Evolutionary conservation across 2,888 invertebrate genomes (phyloP).

Genomic region (Drosophila heteroneura): DNA sequence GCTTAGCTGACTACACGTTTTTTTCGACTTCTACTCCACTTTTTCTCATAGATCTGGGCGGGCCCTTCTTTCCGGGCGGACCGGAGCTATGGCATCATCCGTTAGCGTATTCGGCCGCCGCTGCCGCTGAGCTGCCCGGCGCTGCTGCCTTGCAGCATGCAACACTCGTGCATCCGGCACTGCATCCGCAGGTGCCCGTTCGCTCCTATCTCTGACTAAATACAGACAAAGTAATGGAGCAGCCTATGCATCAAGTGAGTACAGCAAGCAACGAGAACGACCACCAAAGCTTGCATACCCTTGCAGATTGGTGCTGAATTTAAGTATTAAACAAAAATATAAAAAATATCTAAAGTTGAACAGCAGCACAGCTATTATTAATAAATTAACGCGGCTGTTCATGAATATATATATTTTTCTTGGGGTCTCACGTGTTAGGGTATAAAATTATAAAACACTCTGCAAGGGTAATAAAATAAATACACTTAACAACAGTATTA

Average conservation of each 20-base stretch:
- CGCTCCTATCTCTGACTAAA: constrained; percentile 99
- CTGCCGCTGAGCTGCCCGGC: constrained; percentile 93
- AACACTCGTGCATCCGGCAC: constrained; percentile 97
- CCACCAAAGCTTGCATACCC: neutral
- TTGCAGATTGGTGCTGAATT: neutral
- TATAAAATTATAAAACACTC: neutral
- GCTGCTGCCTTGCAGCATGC: constrained; percentile 93
- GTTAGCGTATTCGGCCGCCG: constrained; percentile 91
- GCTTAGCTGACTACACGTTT: constrained; percentile 39
- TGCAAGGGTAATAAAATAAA: neutral
- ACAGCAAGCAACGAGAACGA: constrained; percentile 10
- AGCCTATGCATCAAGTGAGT: constrained; percentile 86
- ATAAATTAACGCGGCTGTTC: neutral
- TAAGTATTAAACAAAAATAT: neutral
- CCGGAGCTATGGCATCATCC: constrained; percentile 98
- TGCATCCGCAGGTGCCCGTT: constrained; percentile 98
- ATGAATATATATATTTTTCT: neutral
- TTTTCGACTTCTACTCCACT: constrained; percentile 32
- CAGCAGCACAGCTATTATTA: neutral
- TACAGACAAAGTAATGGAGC: constrained; percentile 87
- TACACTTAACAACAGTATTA: neutral
- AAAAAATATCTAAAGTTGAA: neutral
- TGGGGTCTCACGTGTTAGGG: neutral
- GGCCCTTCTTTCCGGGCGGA: constrained; percentile 97
- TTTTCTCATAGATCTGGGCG: constrained; percentile 92